These are phyloP conservation scores for Hippocampus zosterae DNA, from an alignment of 2,113 vertebrate species.

Conservation along the genomic window DNA sequence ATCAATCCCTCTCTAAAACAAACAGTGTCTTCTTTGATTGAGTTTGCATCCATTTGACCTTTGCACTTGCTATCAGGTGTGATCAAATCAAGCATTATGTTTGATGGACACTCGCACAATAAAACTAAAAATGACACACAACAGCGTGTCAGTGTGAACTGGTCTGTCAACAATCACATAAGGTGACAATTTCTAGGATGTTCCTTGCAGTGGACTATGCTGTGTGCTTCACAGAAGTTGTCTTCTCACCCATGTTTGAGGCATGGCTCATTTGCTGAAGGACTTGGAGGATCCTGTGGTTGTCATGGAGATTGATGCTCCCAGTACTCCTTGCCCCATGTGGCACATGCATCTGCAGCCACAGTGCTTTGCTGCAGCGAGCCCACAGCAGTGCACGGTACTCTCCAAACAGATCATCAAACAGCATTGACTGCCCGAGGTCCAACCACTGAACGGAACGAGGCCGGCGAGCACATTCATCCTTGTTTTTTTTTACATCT, in stretches of 20 bases:
- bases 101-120: too few species aligned
- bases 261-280: conserved; percentile 41
- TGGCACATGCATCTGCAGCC: conserved; percentile 48
- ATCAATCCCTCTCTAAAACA: too few species aligned
- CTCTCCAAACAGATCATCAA: conserved; percentile 45
- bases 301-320: conserved; percentile 61
- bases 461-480: conserved; percentile 6
- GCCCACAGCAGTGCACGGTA: conserved; percentile 58
- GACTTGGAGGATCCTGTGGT: conserved; percentile 38
- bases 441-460: conserved; percentile 56
- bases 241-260: conserved; percentile 47
- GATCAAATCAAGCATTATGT: too few species aligned
- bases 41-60: too few species aligned
- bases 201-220: neutral
- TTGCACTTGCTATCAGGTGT: too few species aligned
- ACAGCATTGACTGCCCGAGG: conserved; percentile 35
- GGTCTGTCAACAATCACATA: neutral
- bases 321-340: conserved; percentile 7
- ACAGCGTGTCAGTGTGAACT: too few species aligned
- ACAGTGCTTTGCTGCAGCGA: conserved; percentile 45
- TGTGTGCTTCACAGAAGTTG: neutral
- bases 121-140: too few species aligned
- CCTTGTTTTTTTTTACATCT: conserved; percentile 3
- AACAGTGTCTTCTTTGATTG: too few species aligned
- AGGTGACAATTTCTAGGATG: neutral